phyloP scores from a whole-genome alignment of 2,888 invertebrate species.

The Rotaria magnacalcarata region DNA sequence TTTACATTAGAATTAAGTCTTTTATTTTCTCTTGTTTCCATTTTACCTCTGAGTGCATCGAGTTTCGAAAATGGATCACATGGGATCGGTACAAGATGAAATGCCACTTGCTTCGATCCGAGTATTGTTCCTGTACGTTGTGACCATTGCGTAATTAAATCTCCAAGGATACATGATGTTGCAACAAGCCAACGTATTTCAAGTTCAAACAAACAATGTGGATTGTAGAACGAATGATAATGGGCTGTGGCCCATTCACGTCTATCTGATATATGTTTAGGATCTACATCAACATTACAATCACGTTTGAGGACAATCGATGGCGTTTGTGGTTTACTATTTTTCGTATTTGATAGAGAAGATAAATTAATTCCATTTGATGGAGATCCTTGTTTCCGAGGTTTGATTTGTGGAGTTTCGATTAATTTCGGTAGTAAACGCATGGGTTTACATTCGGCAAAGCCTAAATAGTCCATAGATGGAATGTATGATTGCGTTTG shows the following conservation, averaged over 20 bases:
- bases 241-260: slow-evolving; percentile 90
- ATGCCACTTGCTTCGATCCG: slow-evolving; percentile 60
- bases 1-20: no score
- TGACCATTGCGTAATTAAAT: slow-evolving; percentile 67
- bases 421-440: background rate
- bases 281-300: slow-evolving; percentile 55
- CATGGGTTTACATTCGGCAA: background rate
- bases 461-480: slow-evolving; percentile 19
- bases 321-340: no score
- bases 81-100: slow-evolving; percentile 89
- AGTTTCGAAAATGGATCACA: slow-evolving; percentile 90
- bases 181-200: slow-evolving; percentile 93
- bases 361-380: background rate
- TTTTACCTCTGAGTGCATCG: slow-evolving; percentile 73
- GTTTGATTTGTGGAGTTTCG: background rate
- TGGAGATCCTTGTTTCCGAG: background rate
- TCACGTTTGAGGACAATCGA: background rate
- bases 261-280: slow-evolving; percentile 61
- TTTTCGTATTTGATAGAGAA: background rate
- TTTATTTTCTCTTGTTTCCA: no score
- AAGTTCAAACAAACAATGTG: slow-evolving; percentile 86
- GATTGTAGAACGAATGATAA: slow-evolving; percentile 81
- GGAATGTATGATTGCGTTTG: background rate
- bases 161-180: slow-evolving; percentile 86
- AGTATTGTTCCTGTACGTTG: slow-evolving; percentile 2